A percentile compares a stretch with the other conserved stretches of the same genome.
phyloP scores from a whole-genome alignment of 2,888 invertebrate species.

The Tribolium freemani region DNA sequence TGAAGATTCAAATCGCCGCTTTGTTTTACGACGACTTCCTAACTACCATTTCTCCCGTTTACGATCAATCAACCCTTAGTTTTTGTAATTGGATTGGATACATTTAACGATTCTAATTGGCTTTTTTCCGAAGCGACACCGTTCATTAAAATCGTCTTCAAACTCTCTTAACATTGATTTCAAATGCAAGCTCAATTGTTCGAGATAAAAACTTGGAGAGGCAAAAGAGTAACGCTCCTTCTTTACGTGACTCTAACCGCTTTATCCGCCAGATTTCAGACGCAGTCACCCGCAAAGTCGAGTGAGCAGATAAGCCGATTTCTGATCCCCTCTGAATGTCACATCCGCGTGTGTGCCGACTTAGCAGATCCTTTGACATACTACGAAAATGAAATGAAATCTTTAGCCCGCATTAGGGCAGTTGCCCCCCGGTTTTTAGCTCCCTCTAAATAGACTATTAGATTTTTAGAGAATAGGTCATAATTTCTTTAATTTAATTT shows the following conservation, averaged over 20 bases:
- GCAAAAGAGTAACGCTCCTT: constrained; percentile 15
- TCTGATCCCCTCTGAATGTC: constrained; percentile 59
- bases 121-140: background rate
- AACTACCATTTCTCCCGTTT: constrained; percentile 37
- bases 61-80: constrained; percentile 42
- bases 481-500: background rate
- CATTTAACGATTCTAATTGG: constrained; percentile 31
- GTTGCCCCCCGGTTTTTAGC: no score
- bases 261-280: constrained; percentile 59
- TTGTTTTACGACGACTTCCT: constrained; percentile 43
- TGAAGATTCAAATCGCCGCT: constrained; percentile 46
- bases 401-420: constrained; percentile 40
- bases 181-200: background rate
- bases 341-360: constrained; percentile 55
- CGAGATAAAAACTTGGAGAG: background rate
- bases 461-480: no score
- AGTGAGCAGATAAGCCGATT: constrained; percentile 61
- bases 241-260: constrained; percentile 54
- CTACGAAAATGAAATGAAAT: constrained; percentile 45
- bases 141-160: background rate
- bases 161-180: background rate
- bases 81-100: constrained; percentile 41
- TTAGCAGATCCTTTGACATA: constrained; percentile 54
- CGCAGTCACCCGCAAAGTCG: constrained; percentile 60
- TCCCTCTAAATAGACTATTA: no score